Evolutionary conservation across 1,140 invertebrate species (phyloP).

Genomic region (Lucilia cuprina): DNA sequence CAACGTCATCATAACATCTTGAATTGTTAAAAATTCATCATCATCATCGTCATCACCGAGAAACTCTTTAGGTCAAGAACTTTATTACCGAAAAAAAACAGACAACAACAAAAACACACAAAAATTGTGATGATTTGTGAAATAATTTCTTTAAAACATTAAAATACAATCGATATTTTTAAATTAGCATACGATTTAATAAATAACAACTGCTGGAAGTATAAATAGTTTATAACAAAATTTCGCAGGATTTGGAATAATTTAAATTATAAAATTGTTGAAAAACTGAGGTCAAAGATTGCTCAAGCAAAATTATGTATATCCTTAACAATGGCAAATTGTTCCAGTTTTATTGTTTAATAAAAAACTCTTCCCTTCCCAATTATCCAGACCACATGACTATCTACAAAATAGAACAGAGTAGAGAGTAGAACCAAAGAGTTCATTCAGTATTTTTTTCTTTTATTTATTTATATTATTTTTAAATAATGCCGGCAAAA

Average conservation of each 20-base stretch:
- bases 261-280: too few relatives aligned
- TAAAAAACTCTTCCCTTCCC: too few relatives aligned
- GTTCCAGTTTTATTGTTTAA: too few relatives aligned
- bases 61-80: conserved; percentile 16
- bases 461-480: neutral
- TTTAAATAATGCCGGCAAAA: neutral
- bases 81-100: neutral
- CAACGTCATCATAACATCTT: neutral
- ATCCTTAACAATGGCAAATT: too few relatives aligned
- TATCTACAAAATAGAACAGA: neutral
- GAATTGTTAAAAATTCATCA: neutral
- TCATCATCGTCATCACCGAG: neutral
- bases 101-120: too few relatives aligned
- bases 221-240: too few relatives aligned
- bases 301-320: too few relatives aligned
- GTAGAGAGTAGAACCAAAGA: neutral
- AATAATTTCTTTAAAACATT: neutral
- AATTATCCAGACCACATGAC: neutral
- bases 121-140: conserved; percentile 18
- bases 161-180: neutral
- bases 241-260: too few relatives aligned
- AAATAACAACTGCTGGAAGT: too few relatives aligned
- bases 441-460: neutral
- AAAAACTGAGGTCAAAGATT: too few relatives aligned
- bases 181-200: neutral